Evolutionary conservation across 2,113 vertebrate genomes (phyloP).

Genomic region (Entelurus aequoreus): DNA sequence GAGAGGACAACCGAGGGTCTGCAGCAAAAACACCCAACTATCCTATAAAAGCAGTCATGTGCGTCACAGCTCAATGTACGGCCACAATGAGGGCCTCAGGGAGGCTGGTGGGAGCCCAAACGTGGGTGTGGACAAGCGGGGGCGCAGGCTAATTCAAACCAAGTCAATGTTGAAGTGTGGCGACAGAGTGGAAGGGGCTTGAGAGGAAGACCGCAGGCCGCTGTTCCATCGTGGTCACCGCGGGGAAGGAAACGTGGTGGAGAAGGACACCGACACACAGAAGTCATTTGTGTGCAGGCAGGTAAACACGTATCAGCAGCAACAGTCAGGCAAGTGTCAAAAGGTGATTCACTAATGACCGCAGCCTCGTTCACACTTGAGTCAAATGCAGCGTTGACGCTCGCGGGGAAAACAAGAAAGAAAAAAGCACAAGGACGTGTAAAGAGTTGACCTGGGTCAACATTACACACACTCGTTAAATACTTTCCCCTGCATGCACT

Average conservation of each 20-base stretch:
- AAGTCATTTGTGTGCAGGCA: neutral
- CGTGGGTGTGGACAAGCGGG: constrained; percentile 39
- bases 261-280: constrained; percentile 25
- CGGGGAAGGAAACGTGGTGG: constrained; percentile 4
- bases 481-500: constrained; percentile 14
- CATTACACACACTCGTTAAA: constrained; percentile 45
- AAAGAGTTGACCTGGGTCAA: constrained; percentile 38
- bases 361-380: neutral
- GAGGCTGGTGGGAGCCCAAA: constrained; percentile 37
- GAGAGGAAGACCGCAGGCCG: constrained; percentile 28
- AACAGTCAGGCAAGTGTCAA: neutral
- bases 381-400: no score
- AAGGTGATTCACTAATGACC: neutral
- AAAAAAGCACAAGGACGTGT: neutral
- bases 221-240: constrained; percentile 3
- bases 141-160: constrained; percentile 53
- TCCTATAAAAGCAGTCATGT: neutral
- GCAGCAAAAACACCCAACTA: neutral
- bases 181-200: constrained; percentile 42
- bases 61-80: neutral
- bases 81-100: constrained; percentile 28
- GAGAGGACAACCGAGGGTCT: constrained; percentile 15
- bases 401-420: neutral
- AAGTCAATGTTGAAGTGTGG: constrained; percentile 53
- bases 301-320: neutral